Evolutionary conservation across 2,888 invertebrate genomes (phyloP), one percentile per base, ranked within the genome.

Genomic region (Belgica antarctica): DNA sequence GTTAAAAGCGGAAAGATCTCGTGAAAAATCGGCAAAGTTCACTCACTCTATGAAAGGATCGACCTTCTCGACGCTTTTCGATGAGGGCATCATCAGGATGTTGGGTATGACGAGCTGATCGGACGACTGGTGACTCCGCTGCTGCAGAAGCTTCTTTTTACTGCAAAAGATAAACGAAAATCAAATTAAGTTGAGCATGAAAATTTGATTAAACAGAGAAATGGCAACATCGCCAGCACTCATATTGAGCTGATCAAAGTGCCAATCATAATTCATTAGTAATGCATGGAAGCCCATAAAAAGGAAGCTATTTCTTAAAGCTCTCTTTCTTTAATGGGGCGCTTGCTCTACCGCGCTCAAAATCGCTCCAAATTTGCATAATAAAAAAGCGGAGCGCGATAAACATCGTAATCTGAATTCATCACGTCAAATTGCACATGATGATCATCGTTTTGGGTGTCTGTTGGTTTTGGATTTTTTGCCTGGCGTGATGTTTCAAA

Each of bases 21-120:
- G 15, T 24, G 15, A 4, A 47, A 47, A 57, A 57, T 57, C n/a
- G n/a, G 57, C 7, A 57, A 62, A 41, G 10, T 22, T 17, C 27
- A 68, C 68, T 68, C 52, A 68, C 52, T 70, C 59, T 62, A 62
- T 36, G 27, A 12, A 61, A n/a, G 22, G 41, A 31, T 70, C 61
- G 27, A 34, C 61, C 25, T 70, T 61, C 1, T 70, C 70, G 8
- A 27, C 25, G 8, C 2, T 41, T n/a, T 61, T 70, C 2, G 70
- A 61, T 12, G 46, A 61, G 10, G 70, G 70, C 61, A 70, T 70
- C 52, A 57, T 68, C 57, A 68, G 19, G 31, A 57, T 28, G 47
- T 59, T 70, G 1, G 70, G 34, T 41, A 61, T n/a, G 1, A 19
- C 17, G 10, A 17, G 70, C 22, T 57, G 57, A 17, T 68, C 47